Evolutionary conservation across 1,140 invertebrate genomes (phyloP).

Genomic region (Calephelis virginiensis): DNA sequence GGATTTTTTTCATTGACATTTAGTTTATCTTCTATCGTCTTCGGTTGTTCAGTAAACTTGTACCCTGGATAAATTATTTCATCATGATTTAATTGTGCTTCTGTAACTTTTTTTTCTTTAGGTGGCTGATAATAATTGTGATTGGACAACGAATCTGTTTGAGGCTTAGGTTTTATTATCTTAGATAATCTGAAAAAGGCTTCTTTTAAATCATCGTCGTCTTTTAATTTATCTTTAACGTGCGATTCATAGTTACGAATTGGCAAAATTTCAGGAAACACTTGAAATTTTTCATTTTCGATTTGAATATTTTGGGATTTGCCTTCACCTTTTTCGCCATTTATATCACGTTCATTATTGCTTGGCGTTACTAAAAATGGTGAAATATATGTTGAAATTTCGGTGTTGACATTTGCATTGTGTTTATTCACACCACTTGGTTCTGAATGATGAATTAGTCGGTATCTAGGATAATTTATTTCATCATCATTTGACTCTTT

Average conservation of each 20-base stretch:
- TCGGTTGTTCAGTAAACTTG: not conserved
- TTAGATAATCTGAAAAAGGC: slow-evolving; percentile 37
- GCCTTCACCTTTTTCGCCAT: not conserved
- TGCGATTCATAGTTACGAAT: not conserved
- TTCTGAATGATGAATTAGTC: not conserved
- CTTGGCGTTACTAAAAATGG: not conserved
- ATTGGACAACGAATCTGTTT: slow-evolving; percentile 28
- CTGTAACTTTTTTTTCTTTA: not conserved
- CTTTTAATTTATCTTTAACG: slow-evolving; percentile 1
- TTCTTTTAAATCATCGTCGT: slow-evolving; percentile 34
- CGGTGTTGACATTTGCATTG: not conserved
- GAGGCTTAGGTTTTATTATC: slow-evolving; percentile 38
- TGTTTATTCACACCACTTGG: slow-evolving; percentile 3
- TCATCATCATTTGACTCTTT: not conserved
- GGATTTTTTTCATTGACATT: not conserved
- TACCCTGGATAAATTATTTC: not conserved
- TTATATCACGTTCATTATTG: not conserved
- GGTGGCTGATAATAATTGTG: not conserved
- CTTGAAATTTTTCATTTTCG: too few species aligned
- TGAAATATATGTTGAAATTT: not conserved
- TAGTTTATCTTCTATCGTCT: not conserved
- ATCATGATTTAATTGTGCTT: not conserved
- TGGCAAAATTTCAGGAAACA: too few species aligned
- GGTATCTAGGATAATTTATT: not conserved
- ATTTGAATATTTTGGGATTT: too few species aligned